Conservation (phyloP, 23 tunicate genomes). For the Ascidia mentula region DNA sequence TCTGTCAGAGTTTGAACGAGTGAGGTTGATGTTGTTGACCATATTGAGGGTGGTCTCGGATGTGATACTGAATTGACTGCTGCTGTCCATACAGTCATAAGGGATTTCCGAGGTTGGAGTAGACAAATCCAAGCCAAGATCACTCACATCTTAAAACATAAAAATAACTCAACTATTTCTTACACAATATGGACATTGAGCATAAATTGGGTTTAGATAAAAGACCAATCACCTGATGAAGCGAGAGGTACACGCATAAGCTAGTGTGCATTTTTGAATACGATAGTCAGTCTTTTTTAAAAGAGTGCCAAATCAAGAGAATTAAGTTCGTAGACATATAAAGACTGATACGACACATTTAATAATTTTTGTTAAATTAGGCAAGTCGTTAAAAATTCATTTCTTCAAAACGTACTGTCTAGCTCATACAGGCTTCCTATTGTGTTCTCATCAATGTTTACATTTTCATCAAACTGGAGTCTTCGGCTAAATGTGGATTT, state of each 20-base stretch:
- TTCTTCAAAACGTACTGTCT: background rate
- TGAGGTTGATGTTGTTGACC: background rate
- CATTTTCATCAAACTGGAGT: conserved; percentile 19
- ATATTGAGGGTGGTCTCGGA: background rate
- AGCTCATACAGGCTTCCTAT: background rate
- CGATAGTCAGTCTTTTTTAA: too few species aligned
- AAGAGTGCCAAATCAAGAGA: too few species aligned
- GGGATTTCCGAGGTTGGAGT: background rate
- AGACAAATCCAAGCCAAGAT: background rate
- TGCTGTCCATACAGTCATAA: background rate
- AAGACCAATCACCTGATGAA: too few species aligned
- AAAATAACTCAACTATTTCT: too few species aligned
- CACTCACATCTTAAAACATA: background rate
- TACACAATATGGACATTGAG: too few species aligned
- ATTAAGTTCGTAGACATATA: too few species aligned
- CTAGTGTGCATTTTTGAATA: too few species aligned
- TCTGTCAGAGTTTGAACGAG: background rate
- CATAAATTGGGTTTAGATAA: too few species aligned
- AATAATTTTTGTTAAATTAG: too few species aligned
- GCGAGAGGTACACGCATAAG: too few species aligned
- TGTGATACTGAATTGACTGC: background rate
- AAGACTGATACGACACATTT: too few species aligned
- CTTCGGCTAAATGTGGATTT: conserved; percentile 21
- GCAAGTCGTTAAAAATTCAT: background rate
- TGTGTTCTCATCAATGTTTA: background rate